Evolutionary conservation across 2,888 invertebrate genomes (phyloP).

Genomic region (Leptinotarsa haldemani): DNA sequence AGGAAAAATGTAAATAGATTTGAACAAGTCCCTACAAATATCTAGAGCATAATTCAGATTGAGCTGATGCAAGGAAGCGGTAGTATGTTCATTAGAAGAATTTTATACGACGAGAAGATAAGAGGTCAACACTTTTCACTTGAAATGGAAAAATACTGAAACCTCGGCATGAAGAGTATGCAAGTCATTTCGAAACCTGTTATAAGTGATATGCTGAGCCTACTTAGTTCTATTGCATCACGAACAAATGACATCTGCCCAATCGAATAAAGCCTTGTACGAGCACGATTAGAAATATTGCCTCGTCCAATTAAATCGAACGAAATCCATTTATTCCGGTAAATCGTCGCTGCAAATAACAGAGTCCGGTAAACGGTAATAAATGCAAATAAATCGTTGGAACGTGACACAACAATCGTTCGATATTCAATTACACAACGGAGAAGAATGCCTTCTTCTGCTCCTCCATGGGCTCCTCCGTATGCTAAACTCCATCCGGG

Average conservation of each 20-base stretch:
- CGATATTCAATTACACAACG: constrained; percentile 12
- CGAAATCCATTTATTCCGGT: constrained; percentile 22
- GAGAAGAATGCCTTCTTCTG: constrained; percentile 36
- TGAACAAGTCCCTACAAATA: too few species aligned
- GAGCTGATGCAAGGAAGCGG: too few species aligned
- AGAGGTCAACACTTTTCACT: too few species aligned
- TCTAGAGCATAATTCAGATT: too few species aligned
- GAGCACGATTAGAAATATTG: background rate
- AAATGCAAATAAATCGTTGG: constrained; percentile 38
- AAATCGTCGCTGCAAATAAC: constrained; percentile 29
- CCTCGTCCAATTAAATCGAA: background rate
- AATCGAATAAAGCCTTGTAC: background rate
- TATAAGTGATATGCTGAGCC: too few species aligned
- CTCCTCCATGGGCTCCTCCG: constrained; percentile 16
- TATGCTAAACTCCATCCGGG: constrained; percentile 30
- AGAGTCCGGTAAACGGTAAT: constrained; percentile 37
- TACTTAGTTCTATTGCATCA: too few species aligned
- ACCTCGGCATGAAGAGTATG: too few species aligned
- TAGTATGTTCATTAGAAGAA: too few species aligned
- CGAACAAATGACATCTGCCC: background rate
- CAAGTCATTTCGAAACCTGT: too few species aligned
- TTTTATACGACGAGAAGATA: too few species aligned
- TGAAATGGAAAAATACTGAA: too few species aligned
- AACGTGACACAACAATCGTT: constrained; percentile 39
- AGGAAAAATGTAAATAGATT: too few species aligned